Conservation (phyloP, 2,113 vertebrate species). For the Phodopus roborovskii region DNA sequence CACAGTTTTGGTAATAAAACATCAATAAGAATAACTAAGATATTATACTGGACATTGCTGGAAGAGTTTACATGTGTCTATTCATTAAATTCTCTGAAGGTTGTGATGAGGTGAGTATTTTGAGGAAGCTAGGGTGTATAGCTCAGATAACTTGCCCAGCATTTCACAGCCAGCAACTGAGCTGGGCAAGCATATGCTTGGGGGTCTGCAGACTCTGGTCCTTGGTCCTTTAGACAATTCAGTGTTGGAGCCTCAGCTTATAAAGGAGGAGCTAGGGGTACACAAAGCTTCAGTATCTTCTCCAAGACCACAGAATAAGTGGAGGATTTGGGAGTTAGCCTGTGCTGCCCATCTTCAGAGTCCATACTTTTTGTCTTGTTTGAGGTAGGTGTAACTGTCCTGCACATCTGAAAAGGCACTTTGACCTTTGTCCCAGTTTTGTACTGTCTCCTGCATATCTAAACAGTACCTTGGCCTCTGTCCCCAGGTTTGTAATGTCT, state of each 20-base stretch:
- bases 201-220: not conserved
- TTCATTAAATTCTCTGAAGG: conserved; percentile 26
- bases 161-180: not conserved
- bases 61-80: not conserved
- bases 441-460: no score
- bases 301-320: not conserved
- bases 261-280: not conserved
- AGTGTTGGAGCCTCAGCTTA: not conserved
- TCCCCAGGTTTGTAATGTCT: no score
- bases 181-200: rapidly evolving
- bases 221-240: not conserved
- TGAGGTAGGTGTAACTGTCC: not conserved
- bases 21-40: conserved; percentile 17
- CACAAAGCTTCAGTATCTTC: not conserved
- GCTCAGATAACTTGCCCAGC: not conserved
- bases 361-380: not conserved
- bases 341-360: not conserved
- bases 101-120: not conserved
- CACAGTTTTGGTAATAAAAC: conserved; percentile 28
- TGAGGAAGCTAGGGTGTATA: not conserved
- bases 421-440: no score
- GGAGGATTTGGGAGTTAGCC: not conserved
- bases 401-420: no score
- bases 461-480: no score
- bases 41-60: not conserved